phyloP scores from a whole-genome alignment of 2,797 vertebrate genomes.

The Eupleurogrammus muticus region DNA sequence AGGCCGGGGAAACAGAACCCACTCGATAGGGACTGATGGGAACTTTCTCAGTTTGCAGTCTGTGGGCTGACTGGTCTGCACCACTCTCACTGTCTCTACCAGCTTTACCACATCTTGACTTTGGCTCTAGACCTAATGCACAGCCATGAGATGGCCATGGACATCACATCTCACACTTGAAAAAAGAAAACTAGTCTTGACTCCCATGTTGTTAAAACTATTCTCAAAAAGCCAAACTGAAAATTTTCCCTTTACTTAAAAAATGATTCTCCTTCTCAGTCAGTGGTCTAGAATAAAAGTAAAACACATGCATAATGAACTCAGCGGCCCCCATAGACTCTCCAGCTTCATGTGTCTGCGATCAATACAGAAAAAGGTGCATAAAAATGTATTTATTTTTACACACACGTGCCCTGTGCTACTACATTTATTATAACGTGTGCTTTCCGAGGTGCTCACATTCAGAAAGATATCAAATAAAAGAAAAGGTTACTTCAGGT shows the following conservation, averaged over 20 bases:
- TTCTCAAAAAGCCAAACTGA: conserved; percentile 22
- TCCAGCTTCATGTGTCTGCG: not conserved
- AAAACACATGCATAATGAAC: conserved; percentile 6
- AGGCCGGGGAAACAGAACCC: not conserved
- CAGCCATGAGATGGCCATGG: too few relatives aligned
- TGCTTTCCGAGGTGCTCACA: conserved; percentile 11
- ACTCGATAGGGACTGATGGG: not conserved
- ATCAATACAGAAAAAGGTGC: conserved; percentile 16
- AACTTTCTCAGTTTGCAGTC: too few relatives aligned
- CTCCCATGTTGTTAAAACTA: not conserved
- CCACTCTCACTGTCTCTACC: not conserved
- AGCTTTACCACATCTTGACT: too few relatives aligned
- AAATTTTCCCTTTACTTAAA: conserved; percentile 5
- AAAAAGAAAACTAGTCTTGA: not conserved
- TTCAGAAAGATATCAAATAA: conserved; percentile 45
- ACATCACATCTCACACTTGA: not conserved
- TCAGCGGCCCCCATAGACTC: not conserved
- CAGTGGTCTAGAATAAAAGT: conserved; percentile 3
- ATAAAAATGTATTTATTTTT: conserved; percentile 27
- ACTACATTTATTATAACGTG: conserved; percentile 17
- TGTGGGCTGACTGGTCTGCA: too few relatives aligned
- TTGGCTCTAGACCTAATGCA: too few relatives aligned
- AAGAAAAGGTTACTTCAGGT: conserved; percentile 28
- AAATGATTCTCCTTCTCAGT: not conserved
- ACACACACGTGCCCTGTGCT: not conserved